A percentile compares a stretch with the other conserved stretches of the same genome.
Conservation (phyloP, 2,888 invertebrate species). For the Pelosia muscerda region DNA sequence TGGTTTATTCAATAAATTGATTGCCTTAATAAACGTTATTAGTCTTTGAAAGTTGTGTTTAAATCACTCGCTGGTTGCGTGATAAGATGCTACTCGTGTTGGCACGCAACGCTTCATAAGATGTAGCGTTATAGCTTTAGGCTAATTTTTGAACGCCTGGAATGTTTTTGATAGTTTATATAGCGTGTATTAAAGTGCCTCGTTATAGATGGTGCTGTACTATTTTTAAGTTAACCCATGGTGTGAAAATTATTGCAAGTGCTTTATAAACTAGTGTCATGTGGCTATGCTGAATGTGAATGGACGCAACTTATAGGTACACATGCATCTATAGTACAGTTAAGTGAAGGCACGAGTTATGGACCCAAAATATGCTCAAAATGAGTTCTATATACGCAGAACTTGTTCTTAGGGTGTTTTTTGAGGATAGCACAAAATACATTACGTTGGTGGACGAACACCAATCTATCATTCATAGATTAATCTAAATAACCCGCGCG, state of each 20-base stretch:
- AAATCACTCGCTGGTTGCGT: slow-evolving; percentile 77
- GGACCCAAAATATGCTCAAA: no score
- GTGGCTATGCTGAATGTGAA: background rate
- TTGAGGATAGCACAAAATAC: no score
- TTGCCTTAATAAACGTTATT: slow-evolving; percentile 83
- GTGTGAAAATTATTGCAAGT: slow-evolving; percentile 4
- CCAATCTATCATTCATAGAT: no score
- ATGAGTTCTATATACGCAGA: no score
- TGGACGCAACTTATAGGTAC: background rate
- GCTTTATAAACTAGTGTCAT: background rate
- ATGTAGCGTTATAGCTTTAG: slow-evolving; percentile 44
- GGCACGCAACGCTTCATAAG: slow-evolving; percentile 64
- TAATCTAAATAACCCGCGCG: no score
- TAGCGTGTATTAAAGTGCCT: slow-evolving; percentile 7
- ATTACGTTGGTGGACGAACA: no score
- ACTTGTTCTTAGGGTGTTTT: no score
- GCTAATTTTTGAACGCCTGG: slow-evolving; percentile 42
- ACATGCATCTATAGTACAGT: no score
- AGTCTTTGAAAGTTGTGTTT: slow-evolving; percentile 77
- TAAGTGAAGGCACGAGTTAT: no score
- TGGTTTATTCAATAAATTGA: slow-evolving; percentile 78
- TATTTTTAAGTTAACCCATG: background rate
- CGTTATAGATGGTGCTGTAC: slow-evolving; percentile 1
- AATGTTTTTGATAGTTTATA: slow-evolving; percentile 28
- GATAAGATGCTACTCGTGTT: slow-evolving; percentile 77